These are phyloP conservation scores for Aleiodes sp. DNA, from an alignment of 1,140 invertebrate genomes.

Conservation along the genomic window DNA sequence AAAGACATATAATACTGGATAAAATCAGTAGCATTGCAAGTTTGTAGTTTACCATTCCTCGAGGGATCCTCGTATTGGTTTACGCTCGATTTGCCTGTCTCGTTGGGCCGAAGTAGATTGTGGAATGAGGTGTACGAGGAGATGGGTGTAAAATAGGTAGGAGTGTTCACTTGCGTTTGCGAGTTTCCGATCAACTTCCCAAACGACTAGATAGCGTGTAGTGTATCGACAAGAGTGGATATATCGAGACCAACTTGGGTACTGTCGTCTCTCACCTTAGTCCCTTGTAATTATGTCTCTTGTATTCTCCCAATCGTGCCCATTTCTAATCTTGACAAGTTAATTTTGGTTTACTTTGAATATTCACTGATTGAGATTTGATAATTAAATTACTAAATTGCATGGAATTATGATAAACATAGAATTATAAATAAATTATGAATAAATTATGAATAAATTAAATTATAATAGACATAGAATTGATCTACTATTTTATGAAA, in stretches of 20 bases:
- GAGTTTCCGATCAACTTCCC: constrained; percentile 6
- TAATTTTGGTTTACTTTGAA: neutral
- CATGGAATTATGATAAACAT: no score
- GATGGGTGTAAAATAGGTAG: constrained; percentile 13
- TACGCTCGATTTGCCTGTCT: constrained; percentile 7
- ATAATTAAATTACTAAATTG: no score
- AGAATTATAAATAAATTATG: no score
- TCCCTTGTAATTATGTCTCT: constrained; percentile 13
- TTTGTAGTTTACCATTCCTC: neutral
- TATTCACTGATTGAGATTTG: neutral
- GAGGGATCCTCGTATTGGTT: neutral
- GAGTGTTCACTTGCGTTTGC: constrained; percentile 9
- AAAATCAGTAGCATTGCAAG: neutral
- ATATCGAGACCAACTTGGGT: constrained; percentile 1
- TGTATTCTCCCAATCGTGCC: neutral
- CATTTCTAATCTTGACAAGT: constrained; percentile 4
- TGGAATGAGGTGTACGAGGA: neutral
- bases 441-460: no score
- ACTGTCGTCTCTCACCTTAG: constrained; percentile 6
- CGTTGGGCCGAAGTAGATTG: neutral
- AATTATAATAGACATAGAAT: no score
- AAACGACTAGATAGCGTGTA: constrained; percentile 2
- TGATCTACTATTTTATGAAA: no score
- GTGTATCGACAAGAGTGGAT: constrained; percentile 12
- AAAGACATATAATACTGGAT: no score